A percentile compares a stretch with the other conserved stretches of the same genome.
Evolutionary conservation across 2,888 invertebrate species (phyloP).

Genomic region (Oegoconia quadripuncta): DNA sequence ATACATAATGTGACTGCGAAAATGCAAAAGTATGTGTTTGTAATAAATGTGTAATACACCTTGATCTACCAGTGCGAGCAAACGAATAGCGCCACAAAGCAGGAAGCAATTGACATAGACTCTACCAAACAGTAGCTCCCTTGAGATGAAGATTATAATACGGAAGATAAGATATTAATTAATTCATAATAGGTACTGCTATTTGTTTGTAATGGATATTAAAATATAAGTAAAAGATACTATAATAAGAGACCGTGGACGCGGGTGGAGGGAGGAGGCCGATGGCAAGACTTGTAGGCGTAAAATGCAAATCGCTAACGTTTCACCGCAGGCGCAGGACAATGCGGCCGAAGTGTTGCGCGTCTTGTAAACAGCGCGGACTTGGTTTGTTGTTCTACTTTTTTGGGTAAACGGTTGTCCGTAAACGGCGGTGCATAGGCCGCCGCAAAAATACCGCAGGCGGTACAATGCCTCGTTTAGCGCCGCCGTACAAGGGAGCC

Average conservation of each 20-base stretch:
- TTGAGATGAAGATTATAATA: background rate
- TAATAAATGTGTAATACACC: conserved; percentile 40
- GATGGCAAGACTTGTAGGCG: conserved; percentile 47
- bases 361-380: conserved; percentile 70
- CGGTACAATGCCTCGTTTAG: conserved; percentile 66
- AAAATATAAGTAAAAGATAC: conserved; percentile 41
- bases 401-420: conserved; percentile 73
- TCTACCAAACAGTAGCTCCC: background rate
- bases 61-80: conserved; percentile 38
- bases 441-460: conserved; percentile 66
- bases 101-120: conserved; percentile 32
- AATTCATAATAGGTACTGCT: too few species aligned
- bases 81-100: conserved; percentile 30
- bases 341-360: conserved; percentile 69
- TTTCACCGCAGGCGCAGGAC: conserved; percentile 67
- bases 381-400: conserved; percentile 73
- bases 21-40: conserved; percentile 42
- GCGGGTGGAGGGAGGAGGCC: conserved; percentile 27
- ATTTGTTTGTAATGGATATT: too few species aligned
- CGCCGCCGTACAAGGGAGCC: conserved; percentile 59
- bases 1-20: conserved; percentile 38
- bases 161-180: background rate
- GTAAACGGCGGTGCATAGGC: conserved; percentile 67
- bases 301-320: conserved; percentile 67
- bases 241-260: conserved; percentile 37